Evolutionary conservation across 2,888 invertebrate genomes (phyloP).

Genomic region (Drosophila mayaguana): DNA sequence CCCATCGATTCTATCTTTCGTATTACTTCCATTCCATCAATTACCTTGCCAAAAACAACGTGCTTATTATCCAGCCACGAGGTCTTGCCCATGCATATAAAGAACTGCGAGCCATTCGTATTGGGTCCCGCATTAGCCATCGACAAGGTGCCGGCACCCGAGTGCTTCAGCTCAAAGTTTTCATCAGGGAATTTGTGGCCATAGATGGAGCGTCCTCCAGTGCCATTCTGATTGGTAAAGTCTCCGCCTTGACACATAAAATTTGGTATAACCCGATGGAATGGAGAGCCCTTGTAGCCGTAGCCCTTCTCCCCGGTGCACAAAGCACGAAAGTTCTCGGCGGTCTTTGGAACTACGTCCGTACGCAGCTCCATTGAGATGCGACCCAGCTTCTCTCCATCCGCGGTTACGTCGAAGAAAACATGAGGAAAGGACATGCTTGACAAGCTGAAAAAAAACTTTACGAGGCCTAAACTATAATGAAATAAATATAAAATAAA

Average conservation of each 20-base stretch:
- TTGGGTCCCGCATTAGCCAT: slow-evolving; percentile 98
- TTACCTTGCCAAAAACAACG: slow-evolving; percentile 95
- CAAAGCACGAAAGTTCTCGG: slow-evolving; percentile 98
- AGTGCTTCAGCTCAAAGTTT: slow-evolving; percentile 97
- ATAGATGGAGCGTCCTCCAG: slow-evolving; percentile 98
- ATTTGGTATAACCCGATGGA: slow-evolving; percentile 97
- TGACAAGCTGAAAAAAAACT: background rate
- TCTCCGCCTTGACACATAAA: slow-evolving; percentile 99
- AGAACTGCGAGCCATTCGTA: slow-evolving; percentile 98
- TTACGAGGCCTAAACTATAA: background rate
- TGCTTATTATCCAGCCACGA: slow-evolving; percentile 87
- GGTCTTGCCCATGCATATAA: slow-evolving; percentile 96
- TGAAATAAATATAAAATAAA: background rate
- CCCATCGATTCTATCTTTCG: slow-evolving; percentile 93
- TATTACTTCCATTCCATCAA: slow-evolving; percentile 95
- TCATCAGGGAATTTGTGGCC: slow-evolving; percentile 98
- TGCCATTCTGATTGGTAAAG: slow-evolving; percentile 97
- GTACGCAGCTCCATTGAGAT: slow-evolving; percentile 88
- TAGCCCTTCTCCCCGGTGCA: slow-evolving; percentile 98
- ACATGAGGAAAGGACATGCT: slow-evolving; percentile 51
- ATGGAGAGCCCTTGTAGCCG: slow-evolving; percentile 95
- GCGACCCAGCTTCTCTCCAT: slow-evolving; percentile 43
- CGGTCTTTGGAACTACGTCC: slow-evolving; percentile 97
- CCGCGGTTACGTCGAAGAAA: slow-evolving; percentile 51
- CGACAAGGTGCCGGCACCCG: slow-evolving; percentile 94